Conservation (phyloP, 2,113 vertebrate species). For the Gnathonemus echidnorhynchus region DNA sequence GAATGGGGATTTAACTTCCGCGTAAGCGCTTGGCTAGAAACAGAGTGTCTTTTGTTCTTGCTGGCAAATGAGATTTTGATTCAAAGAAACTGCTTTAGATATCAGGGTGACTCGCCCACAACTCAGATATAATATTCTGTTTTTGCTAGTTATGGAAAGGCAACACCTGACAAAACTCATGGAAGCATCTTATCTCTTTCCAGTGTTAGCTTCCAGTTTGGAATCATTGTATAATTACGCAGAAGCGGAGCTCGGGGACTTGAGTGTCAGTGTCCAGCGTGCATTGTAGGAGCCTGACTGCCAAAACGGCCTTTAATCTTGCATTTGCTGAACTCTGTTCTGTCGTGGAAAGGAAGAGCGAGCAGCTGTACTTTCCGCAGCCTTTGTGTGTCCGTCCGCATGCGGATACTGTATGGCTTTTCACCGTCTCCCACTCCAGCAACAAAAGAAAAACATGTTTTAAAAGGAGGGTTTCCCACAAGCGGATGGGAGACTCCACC, state of each 20-base stretch:
- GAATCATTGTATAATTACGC: neutral
- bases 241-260: neutral
- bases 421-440: neutral
- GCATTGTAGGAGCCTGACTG: neutral
- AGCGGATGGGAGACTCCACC: neutral
- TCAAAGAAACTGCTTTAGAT: constrained; percentile 2
- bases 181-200: neutral
- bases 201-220: neutral
- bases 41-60: constrained; percentile 10
- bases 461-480: neutral
- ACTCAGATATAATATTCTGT: neutral
- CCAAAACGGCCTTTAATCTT: neutral
- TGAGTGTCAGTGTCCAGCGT: neutral
- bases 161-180: neutral
- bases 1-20: constrained; percentile 31
- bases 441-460: neutral
- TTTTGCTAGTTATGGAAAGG: neutral
- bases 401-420: neutral
- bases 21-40: neutral
- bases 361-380: neutral
- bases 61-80: constrained; percentile 7
- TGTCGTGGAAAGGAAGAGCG: neutral
- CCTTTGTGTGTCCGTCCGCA: neutral
- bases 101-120: neutral
- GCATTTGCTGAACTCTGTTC: neutral